Conservation (phyloP, 2,113 vertebrate genomes). For the Etheostoma cragini region DNA sequence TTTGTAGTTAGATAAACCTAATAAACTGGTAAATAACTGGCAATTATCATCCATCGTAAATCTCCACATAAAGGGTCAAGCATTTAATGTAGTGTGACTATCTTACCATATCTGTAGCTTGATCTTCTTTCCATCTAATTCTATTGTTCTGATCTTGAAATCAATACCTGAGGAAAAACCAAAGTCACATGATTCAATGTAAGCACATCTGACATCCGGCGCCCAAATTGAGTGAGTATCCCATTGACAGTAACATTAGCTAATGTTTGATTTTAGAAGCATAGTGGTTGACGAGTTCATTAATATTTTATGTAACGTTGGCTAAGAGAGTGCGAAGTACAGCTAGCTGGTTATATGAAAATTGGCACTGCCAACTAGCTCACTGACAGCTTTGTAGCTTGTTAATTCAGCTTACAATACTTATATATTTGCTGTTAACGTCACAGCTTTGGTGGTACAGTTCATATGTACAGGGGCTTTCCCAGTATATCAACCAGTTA, state of each 20-base stretch:
- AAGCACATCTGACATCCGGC: background rate
- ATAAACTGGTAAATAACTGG: background rate
- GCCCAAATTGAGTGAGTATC: background rate
- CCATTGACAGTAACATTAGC: background rate
- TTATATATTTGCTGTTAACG: background rate
- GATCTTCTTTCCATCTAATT: conserved; percentile 97
- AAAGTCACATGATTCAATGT: background rate
- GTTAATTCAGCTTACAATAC: conserved; percentile 21
- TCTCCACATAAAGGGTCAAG: background rate
- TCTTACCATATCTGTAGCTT: conserved; percentile 98
- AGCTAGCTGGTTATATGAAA: conserved; percentile 27
- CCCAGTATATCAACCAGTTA: fast-evolving
- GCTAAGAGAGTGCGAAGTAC: conserved; percentile 45
- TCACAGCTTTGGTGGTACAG: background rate
- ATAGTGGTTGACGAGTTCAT: background rate
- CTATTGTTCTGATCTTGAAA: conserved; percentile 98
- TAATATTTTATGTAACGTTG: background rate
- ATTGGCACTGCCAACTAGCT: conserved; percentile 38
- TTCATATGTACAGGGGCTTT: background rate
- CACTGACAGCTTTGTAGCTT: conserved; percentile 46
- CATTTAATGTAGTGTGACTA: background rate
- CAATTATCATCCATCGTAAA: background rate
- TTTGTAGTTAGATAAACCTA: background rate
- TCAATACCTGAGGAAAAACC: conserved; percentile 90
- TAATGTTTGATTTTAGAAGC: background rate